Evolutionary conservation across 2,797 vertebrate species (phyloP).

Genomic region (Percopsis omiscomaycus): DNA sequence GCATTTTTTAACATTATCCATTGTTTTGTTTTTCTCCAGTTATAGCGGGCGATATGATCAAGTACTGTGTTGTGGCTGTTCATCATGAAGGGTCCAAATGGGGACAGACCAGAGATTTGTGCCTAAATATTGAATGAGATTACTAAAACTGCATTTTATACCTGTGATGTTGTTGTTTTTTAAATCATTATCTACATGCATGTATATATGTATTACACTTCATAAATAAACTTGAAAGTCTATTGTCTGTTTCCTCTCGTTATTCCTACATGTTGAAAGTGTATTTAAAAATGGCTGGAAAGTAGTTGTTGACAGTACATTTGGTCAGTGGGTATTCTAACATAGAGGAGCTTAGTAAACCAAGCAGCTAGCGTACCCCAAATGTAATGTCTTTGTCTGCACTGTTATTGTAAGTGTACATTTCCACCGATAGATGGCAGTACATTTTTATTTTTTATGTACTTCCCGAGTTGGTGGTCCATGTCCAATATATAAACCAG

Average conservation of each 20-base stretch:
- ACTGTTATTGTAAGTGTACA: background rate
- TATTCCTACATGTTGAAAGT: background rate
- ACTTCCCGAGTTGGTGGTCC: background rate
- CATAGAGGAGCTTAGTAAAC: background rate
- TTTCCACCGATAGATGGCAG: slow-evolving; percentile 65
- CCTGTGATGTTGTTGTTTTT: slow-evolving; percentile 17
- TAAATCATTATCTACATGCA: slow-evolving; percentile 29
- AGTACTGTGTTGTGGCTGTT: slow-evolving; percentile 76
- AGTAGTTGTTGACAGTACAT: background rate
- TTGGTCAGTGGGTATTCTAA: background rate
- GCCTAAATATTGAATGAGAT: slow-evolving; percentile 37
- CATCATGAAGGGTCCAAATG: slow-evolving; percentile 51
- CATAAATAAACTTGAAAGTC: slow-evolving; percentile 70
- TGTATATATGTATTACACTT: slow-evolving; percentile 58
- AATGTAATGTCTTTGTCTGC: background rate
- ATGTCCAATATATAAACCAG: slow-evolving; percentile 17
- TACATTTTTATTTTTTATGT: slow-evolving; percentile 32
- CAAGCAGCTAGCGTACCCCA: background rate
- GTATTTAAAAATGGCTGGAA: background rate
- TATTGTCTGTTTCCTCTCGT: slow-evolving; percentile 9
- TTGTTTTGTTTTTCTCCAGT: slow-evolving; percentile 50
- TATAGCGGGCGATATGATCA: slow-evolving; percentile 80
- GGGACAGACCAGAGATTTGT: slow-evolving; percentile 2
- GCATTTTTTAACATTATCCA: background rate
- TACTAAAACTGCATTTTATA: slow-evolving; percentile 61